Percentiles rank a stretch among this genome's conserved stretches.
Evolutionary conservation across 2,888 invertebrate species (phyloP).

Genomic region (Yponomeuta evonymella): DNA sequence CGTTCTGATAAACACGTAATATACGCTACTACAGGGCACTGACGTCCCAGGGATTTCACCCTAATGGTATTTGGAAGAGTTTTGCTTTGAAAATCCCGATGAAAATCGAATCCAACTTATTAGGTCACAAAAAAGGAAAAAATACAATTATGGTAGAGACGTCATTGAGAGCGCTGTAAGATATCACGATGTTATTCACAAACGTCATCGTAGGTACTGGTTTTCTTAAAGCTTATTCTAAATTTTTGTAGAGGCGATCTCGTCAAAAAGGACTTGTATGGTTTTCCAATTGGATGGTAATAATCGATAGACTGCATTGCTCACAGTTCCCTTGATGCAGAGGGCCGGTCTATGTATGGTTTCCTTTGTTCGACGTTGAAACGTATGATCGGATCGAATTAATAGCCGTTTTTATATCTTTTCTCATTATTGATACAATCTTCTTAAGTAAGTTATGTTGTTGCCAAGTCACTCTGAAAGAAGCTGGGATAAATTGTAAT

Average conservation of each 20-base stretch:
- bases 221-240: no score
- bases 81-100: background rate
- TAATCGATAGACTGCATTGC: background rate
- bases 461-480: no score
- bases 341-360: background rate
- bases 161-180: background rate
- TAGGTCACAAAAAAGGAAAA: background rate
- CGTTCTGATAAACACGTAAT: background rate
- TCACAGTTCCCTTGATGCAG: background rate
- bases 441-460: no score
- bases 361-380: background rate
- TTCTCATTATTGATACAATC: background rate
- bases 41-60: background rate
- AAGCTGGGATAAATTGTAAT: no score
- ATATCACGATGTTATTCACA: background rate
- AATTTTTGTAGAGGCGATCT: background rate
- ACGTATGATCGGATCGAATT: background rate
- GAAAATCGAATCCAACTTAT: background rate
- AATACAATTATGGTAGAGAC: background rate
- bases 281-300: background rate
- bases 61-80: background rate
- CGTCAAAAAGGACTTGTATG: background rate
- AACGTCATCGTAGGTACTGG: no score
- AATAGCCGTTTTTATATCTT: background rate
- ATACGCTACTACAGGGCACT: background rate